Evolutionary conservation across 2,113 vertebrate genomes (phyloP).

Genomic region (Atractosteus spatula): DNA sequence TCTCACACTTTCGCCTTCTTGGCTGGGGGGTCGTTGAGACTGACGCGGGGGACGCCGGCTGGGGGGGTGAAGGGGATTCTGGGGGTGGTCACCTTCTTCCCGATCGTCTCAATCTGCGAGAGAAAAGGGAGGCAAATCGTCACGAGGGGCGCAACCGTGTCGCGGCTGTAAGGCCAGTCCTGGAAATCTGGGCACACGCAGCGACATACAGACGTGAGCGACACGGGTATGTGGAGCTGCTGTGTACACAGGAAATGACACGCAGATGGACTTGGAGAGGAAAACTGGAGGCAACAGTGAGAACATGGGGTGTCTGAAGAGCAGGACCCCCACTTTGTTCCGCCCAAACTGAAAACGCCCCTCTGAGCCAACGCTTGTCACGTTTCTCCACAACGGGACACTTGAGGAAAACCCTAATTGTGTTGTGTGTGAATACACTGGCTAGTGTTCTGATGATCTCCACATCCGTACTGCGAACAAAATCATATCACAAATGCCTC

Average conservation of each 20-base stretch:
- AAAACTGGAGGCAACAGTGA: too few species aligned
- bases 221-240: too few species aligned
- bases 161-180: too few species aligned
- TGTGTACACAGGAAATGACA: too few species aligned
- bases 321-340: too few species aligned
- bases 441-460: not conserved
- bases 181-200: too few species aligned
- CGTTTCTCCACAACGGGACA: too few species aligned
- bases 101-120: conserved; percentile 92
- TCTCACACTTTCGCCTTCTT: conserved; percentile 86
- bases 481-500: not conserved
- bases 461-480: not conserved
- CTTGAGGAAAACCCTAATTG: not conserved
- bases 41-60: conserved; percentile 71
- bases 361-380: too few species aligned
- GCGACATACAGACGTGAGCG: too few species aligned
- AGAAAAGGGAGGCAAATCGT: conserved; percentile 11
- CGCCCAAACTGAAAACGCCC: too few species aligned
- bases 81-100: conserved; percentile 84
- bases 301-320: too few species aligned
- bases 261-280: too few species aligned
- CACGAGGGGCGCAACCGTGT: not conserved
- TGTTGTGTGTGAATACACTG: not conserved
- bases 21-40: conserved; percentile 73
- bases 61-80: conserved; percentile 89